Evolutionary conservation across 1,140 invertebrate genomes (phyloP), one percentile per base, ranked within the genome.

Genomic region (Heliconius hermathena): DNA sequence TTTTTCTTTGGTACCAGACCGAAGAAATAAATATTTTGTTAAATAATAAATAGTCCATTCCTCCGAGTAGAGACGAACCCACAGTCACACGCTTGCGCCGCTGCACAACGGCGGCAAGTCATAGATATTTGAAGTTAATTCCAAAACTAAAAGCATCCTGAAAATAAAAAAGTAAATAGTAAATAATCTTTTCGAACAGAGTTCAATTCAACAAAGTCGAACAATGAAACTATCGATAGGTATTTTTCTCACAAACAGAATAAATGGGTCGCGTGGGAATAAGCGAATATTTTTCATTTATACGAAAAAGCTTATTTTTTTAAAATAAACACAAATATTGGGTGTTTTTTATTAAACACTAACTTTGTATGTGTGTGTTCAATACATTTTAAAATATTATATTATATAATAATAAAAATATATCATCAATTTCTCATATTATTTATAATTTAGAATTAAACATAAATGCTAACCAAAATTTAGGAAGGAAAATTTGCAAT

Each of bases 271-370:
- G 60, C 60, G 22, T 66, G 60, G 60, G 60, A 66, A 29, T 66
- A 26, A 29, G 60, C 22, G 60, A 66, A 66, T 29, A 66, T 66
- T 66, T 66, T 66, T n/a, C 60, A 66, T 66, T 66, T 66, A 66
- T 66, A 66, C 11, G 60, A 29, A 66, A 66, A 66, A 26, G 26
- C 9, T 73, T 46, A 41, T 41, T 20, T 46, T 73, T 73, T 49
- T 73, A 8, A 73, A 73, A 16, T 49, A 73, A 49, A 38, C 20
- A 57, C 2, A 22, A 57, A 52, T 20, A 52, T 18, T 52, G 49
- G 49, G 18, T 52, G 16, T 52, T 20, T 52, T 41, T 52, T 52
- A 2, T 5, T 52, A 0, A 6, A 18, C 6, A 18, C 18, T 52
- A 20, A 5, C 18, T 52, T 13, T 46, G 4, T 46, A 46, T 41